phyloP scores from a whole-genome alignment of 2,888 invertebrate species.

The Ethmia dodecea region DNA sequence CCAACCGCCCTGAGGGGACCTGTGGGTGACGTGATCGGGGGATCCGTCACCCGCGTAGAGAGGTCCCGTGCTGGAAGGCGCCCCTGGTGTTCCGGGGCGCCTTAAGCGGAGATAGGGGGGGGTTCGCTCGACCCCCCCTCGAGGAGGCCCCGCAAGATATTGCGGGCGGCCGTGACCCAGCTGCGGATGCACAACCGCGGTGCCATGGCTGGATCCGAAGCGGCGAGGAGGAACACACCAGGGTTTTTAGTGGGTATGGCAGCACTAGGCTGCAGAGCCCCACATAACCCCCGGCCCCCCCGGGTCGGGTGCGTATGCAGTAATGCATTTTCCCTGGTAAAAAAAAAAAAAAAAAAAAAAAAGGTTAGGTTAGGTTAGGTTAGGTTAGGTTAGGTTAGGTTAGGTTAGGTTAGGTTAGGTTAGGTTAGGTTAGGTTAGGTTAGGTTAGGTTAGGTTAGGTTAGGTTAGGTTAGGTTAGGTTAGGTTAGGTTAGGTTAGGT shows the following conservation, averaged over 20 bases:
- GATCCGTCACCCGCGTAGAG: too few species aligned
- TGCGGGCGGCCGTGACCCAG: too few species aligned
- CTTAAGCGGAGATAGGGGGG: too few species aligned
- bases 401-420: slow-evolving; percentile 16
- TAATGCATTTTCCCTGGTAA: too few species aligned
- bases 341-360: slow-evolving; percentile 3
- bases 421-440: slow-evolving; percentile 17
- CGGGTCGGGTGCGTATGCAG: too few species aligned
- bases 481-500: slow-evolving; percentile 15
- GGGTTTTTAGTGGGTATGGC: not conserved
- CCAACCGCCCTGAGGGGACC: too few species aligned
- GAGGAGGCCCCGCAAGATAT: too few species aligned
- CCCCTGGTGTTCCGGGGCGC: too few species aligned
- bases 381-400: slow-evolving; percentile 18
- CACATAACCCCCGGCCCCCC: not conserved
- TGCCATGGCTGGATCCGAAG: not conserved
- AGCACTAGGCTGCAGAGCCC: not conserved
- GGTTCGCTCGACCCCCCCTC: too few species aligned
- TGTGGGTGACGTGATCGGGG: too few species aligned
- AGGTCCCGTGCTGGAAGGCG: too few species aligned
- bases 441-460: slow-evolving; percentile 15
- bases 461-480: slow-evolving; percentile 15
- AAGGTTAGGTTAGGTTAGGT: slow-evolving; percentile 13
- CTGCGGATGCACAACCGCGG: not conserved
- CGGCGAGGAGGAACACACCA: not conserved